Evolutionary conservation across 1,140 invertebrate genomes (phyloP), one percentile per base, ranked within the genome.

Genomic region (Oryzaephilus surinamensis): DNA sequence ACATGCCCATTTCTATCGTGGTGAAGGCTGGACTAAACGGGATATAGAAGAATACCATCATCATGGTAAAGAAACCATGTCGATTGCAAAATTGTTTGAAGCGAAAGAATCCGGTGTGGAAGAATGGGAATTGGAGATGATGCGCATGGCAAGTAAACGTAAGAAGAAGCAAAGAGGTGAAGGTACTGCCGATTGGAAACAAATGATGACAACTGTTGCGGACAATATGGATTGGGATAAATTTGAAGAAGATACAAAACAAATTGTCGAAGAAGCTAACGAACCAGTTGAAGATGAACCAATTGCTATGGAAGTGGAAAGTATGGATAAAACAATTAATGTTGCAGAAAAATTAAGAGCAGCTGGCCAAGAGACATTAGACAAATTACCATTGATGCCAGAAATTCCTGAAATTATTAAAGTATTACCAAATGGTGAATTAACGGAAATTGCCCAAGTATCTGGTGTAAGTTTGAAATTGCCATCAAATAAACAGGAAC

Each of bases 71-170:
- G 51, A 62, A 74, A 71, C 43, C 45, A 74, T 69, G 35, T 67
- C 67, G 13, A 70, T 74, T 33, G 81, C 77, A 41, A 78, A 77
- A 59, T 74, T 84, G 43, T 84, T 85, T 55, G 81, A 85, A 63
- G 78, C 77, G 15, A 84, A 83, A 56, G 79, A 82, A 53, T 72
- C 62, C 28, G 70, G 74, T 6, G 65, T 61, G 0, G 71, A 73
- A 16, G 74, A 77, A 45, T 77, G 79, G 48, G 56, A 65, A 51
- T 29, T 61, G 42, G 51, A 67, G 51, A 53, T 56, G 50, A 50
- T 58, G 47, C 38, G 55, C 15, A 49, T 60, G 43, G 55, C 59
- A 0, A 47, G 48, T 23, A 54, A 55, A 39, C 43, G 58, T 32
- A 60, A 55, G 43, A 57, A 47, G 47, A 61, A 53, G 58, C 30